Base-by-base conservation (phyloP, 2,797 vertebrate genomes). In the Borostomias antarcticus region DNA sequence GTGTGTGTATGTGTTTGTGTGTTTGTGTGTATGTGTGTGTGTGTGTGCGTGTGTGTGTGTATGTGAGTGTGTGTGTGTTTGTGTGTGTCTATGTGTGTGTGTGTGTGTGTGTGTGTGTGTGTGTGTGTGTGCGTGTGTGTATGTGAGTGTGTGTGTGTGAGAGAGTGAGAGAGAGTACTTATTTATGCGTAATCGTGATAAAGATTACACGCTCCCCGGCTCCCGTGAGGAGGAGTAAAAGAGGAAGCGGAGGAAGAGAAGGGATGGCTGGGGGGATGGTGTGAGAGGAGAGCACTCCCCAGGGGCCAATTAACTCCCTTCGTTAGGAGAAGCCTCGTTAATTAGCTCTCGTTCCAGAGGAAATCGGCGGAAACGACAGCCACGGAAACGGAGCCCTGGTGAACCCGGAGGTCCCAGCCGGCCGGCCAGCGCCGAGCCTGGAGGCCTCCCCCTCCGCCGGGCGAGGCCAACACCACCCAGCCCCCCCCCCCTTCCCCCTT, bases 291-390 rank as follows among this genome's bases (percentile, higher is more conserved):
- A 71, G 64, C 72, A 63, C 65, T 79, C 87, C 78, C 74, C 50
- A 0, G 75, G 73, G 85, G 43, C 77, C 74, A 80, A 83, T 88
- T 89, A 87, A 86, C 68, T 72, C 53, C 54, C 77, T 83, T 90
- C 85, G 87, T 89, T 88, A 86, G 43, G 35, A 80, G 72, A 77
- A 63, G 78, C 64, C 70, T 79, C 74, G 82, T 84, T 87, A 85
- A 87, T 86, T 87, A 75, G 79, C 72, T 82, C 70, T 72, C 32
- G 48, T 23, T 28, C 74, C 79, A 68, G 73, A 5, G 15, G 70
- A 77, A 81, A 67, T 80, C 70, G 65, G 28, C 70, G 70, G 64
- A 77, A 79, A 47, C 77, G 53, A n/a, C 13, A 75, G 75, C 62
- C 77, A 72, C 52, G n/a, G 52, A 68, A 78, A 58, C 74, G 69